A percentile compares a stretch with the other conserved stretches of the same genome.
Evolutionary conservation across 1,140 invertebrate genomes (phyloP).

Genomic region (Conus betulinus): DNA sequence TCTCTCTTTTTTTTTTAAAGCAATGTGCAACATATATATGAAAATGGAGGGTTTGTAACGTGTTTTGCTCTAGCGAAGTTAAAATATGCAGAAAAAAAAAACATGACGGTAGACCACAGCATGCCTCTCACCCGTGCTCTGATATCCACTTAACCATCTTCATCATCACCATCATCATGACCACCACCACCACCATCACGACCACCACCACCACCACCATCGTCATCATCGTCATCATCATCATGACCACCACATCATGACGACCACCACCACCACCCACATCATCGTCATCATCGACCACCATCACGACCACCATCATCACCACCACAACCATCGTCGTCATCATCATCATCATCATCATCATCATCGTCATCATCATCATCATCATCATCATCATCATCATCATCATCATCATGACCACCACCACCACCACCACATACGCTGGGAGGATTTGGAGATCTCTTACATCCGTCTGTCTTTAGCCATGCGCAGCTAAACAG

Average conservation of each 20-base stretch:
- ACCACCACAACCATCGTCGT: too few relatives aligned
- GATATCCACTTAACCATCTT: slow-evolving; percentile 8
- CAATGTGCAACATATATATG: too few relatives aligned
- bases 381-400: neutral
- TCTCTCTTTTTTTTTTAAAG: neutral
- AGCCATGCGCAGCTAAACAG: neutral
- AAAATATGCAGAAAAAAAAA: too few relatives aligned
- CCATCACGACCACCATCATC: neutral
- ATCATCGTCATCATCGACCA: neutral
- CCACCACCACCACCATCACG: slow-evolving; percentile 7
- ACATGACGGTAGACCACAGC: neutral
- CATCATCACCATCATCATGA: neutral
- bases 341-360: neutral
- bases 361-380: neutral
- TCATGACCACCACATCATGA: neutral
- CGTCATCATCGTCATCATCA: slow-evolving; percentile 23
- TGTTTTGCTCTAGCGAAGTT: too few relatives aligned
- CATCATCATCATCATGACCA: neutral
- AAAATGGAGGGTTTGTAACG: too few relatives aligned
- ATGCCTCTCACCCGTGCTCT: neutral
- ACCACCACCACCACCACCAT: slow-evolving; percentile 5
- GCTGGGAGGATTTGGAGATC: neutral
- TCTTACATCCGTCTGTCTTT: neutral
- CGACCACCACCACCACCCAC: too few relatives aligned
- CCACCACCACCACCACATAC: neutral